Evolutionary conservation across 2,797 vertebrate genomes (phyloP).

Genomic region (Periparus ater): DNA sequence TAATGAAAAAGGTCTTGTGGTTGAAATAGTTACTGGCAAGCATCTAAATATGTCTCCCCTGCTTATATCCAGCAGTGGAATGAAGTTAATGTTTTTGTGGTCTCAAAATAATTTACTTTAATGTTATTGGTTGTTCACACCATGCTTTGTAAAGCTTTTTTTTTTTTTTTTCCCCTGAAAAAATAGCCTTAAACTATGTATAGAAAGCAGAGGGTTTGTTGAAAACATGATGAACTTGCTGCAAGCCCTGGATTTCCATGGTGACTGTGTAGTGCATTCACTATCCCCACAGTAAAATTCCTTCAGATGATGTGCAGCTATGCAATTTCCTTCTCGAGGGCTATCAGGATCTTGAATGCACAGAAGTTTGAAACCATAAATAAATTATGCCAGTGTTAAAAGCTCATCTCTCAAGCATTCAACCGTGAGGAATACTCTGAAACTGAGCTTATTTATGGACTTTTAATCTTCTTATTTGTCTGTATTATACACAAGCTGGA

Average conservation of each 20-base stretch:
- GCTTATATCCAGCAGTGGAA: background rate
- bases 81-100: background rate
- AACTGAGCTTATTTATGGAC: background rate
- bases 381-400: background rate
- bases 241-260: background rate
- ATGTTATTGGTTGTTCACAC: background rate
- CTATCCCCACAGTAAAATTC: background rate
- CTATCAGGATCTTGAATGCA: background rate
- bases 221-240: background rate
- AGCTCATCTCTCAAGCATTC: background rate
- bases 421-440: background rate
- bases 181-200: background rate
- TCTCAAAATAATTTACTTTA: background rate
- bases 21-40: background rate
- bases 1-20: background rate
- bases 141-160: background rate
- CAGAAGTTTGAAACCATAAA: background rate
- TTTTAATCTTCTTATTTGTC: background rate
- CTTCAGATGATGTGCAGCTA: background rate
- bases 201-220: background rate
- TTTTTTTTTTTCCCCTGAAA: background rate
- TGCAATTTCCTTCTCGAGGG: background rate
- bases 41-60: background rate
- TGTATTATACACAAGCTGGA: accelerated
- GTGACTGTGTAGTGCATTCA: background rate